These are phyloP conservation scores for Frieseomelitta varia DNA, from an alignment of 1,140 invertebrate species.

Conservation along the genomic window DNA sequence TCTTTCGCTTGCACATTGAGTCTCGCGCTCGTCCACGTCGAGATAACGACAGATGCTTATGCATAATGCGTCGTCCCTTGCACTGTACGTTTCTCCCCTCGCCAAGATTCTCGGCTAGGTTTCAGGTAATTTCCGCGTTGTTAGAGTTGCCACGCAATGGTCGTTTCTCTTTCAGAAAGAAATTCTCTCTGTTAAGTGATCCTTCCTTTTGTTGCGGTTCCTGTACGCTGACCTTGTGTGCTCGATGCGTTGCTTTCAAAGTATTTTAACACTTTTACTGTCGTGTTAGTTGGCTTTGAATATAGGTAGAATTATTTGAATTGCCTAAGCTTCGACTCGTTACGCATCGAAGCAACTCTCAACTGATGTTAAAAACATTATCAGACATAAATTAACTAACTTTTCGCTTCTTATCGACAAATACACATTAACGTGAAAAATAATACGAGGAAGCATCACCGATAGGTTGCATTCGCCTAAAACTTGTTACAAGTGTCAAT, in stretches of 20 bases:
- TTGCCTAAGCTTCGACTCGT: not conserved
- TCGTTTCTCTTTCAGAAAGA: not conserved
- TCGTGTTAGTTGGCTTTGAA: constrained; percentile 19
- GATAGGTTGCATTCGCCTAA: too few species aligned
- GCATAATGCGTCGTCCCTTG: constrained; percentile 44
- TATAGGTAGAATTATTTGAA: not conserved
- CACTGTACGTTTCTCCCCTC: not conserved
- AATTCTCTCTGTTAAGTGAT: not conserved
- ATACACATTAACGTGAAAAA: too few species aligned
- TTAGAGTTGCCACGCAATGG: constrained; percentile 19
- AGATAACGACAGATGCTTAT: constrained; percentile 59
- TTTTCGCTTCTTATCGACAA: too few species aligned
- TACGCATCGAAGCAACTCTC: too few species aligned
- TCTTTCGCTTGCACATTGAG: not conserved
- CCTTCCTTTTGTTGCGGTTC: not conserved
- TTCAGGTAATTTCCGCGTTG: constrained; percentile 68
- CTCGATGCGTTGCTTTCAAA: not conserved
- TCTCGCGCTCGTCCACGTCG: constrained; percentile 10
- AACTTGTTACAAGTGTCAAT: too few species aligned
- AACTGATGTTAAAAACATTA: too few species aligned
- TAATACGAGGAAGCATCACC: too few species aligned
- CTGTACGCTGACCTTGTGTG: constrained; percentile 1
- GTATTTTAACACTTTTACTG: constrained; percentile 2
- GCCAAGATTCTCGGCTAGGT: constrained; percentile 26
- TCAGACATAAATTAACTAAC: too few species aligned